phyloP scores from a whole-genome alignment of 1,140 invertebrate species.

The Drosophila truncata region DNA sequence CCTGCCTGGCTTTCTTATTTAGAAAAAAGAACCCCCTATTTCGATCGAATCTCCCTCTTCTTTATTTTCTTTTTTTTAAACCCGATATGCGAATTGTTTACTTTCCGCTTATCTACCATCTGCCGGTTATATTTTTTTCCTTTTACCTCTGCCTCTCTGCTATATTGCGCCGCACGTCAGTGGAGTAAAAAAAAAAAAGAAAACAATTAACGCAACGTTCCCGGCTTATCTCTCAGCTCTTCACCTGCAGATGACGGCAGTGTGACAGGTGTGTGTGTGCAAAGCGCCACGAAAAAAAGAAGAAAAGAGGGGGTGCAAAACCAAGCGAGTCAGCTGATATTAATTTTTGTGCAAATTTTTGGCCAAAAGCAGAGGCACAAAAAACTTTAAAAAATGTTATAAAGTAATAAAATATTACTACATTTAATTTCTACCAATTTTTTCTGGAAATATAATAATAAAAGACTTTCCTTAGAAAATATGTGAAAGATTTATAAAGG shows the following conservation, averaged over 20 bases:
- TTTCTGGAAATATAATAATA: too few species aligned
- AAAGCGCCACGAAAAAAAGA: slow-evolving; percentile 1
- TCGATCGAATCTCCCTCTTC: neutral
- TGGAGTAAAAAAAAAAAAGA: slow-evolving; percentile 3
- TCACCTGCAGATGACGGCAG: slow-evolving; percentile 33
- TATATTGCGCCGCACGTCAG: slow-evolving; percentile 26
- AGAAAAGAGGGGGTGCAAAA: slow-evolving; percentile 9
- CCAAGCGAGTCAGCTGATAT: slow-evolving; percentile 69
- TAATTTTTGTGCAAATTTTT: slow-evolving; percentile 43
- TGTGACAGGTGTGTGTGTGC: slow-evolving; percentile 49
- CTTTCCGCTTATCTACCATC: slow-evolving; percentile 36
- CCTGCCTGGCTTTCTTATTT: too few species aligned
- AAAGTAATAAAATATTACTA: neutral
- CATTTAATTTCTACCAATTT: too few species aligned
- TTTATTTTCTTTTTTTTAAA: neutral
- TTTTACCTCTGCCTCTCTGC: slow-evolving; percentile 2
- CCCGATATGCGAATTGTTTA: slow-evolving; percentile 28
- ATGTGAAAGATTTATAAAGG: too few species aligned
- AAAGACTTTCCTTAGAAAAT: too few species aligned
- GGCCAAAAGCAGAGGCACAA: neutral
- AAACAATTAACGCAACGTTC: slow-evolving; percentile 40
- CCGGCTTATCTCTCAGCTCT: slow-evolving; percentile 27
- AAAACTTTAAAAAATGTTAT: too few species aligned
- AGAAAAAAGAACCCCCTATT: too few species aligned
- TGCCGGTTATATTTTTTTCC: slow-evolving; percentile 17